Conservation (phyloP, 2,888 invertebrate genomes). For the Eudasyphora cyanicolor region DNA sequence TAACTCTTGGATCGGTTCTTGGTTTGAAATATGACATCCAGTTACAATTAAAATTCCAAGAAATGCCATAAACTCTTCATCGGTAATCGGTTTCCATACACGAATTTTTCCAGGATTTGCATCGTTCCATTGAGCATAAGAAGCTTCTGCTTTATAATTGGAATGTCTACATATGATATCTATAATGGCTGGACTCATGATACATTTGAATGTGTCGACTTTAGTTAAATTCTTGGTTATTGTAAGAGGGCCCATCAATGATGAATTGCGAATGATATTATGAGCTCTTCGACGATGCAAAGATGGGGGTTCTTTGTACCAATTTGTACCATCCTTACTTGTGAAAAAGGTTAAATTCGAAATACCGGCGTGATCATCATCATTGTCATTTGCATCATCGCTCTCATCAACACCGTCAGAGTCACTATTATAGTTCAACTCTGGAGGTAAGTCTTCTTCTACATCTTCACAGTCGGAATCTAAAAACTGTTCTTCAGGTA, state of each 20-base stretch:
- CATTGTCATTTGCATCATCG: background rate
- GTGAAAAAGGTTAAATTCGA: background rate
- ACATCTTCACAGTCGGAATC: too few relatives aligned
- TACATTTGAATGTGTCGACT: background rate
- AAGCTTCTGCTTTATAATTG: too few relatives aligned
- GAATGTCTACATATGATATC: too few relatives aligned
- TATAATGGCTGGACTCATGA: background rate
- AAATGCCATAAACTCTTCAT: background rate
- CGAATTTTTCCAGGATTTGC: too few relatives aligned
- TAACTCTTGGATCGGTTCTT: too few relatives aligned
- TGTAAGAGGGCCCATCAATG: background rate
- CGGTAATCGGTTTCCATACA: too few relatives aligned
- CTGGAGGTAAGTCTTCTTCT: background rate
- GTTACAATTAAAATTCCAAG: background rate
- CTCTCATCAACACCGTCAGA: background rate
- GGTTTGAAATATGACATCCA: too few relatives aligned
- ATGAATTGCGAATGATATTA: background rate
- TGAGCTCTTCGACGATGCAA: background rate
- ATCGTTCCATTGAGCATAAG: too few relatives aligned
- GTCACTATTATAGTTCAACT: background rate
- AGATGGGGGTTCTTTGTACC: too few relatives aligned
- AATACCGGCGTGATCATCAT: background rate
- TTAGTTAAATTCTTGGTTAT: background rate
- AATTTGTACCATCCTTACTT: background rate
- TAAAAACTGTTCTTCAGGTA: too few relatives aligned